These are phyloP conservation scores for Tinamus major DNA, from an alignment of 2,797 vertebrate species.

Conservation along the genomic window DNA sequence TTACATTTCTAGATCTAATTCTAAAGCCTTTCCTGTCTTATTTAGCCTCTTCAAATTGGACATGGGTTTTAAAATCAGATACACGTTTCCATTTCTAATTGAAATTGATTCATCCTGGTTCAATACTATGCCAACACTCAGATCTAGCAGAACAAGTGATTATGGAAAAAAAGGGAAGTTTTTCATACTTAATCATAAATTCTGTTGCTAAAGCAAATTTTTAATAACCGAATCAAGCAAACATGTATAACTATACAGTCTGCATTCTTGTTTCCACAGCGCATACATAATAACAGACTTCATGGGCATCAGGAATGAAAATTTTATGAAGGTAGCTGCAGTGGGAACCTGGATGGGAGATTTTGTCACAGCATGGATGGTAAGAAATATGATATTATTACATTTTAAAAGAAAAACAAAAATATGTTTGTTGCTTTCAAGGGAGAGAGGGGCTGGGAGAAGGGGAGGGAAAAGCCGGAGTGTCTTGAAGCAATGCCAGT, in stretches of 20 bases:
- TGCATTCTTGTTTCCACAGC: slow-evolving; percentile 83
- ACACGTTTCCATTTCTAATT: slow-evolving; percentile 22
- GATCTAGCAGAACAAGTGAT: background rate
- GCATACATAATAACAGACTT: slow-evolving; percentile 95
- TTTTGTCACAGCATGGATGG: slow-evolving; percentile 99
- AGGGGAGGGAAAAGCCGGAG: background rate
- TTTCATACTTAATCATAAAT: background rate
- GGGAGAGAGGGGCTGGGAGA: background rate
- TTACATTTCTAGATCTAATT: slow-evolving; percentile 20
- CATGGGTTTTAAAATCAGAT: background rate
- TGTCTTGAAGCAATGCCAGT: background rate
- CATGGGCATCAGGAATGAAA: slow-evolving; percentile 98
- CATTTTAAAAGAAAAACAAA: background rate
- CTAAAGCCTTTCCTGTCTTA: background rate
- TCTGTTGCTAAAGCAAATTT: slow-evolving; percentile 9
- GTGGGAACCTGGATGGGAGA: slow-evolving; percentile 99
- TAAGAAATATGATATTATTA: slow-evolving; percentile 78
- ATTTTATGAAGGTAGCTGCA: slow-evolving; percentile 97
- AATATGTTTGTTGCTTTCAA: background rate
- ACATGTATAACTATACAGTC: background rate
- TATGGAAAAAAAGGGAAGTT: slow-evolving; percentile 3
- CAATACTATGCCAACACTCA: background rate
- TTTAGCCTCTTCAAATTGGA: slow-evolving; percentile 4
- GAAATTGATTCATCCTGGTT: background rate
- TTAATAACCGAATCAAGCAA: slow-evolving; percentile 18